phyloP scores from a whole-genome alignment of 2,113 vertebrate species.

The Ranitomeya imitator region DNA sequence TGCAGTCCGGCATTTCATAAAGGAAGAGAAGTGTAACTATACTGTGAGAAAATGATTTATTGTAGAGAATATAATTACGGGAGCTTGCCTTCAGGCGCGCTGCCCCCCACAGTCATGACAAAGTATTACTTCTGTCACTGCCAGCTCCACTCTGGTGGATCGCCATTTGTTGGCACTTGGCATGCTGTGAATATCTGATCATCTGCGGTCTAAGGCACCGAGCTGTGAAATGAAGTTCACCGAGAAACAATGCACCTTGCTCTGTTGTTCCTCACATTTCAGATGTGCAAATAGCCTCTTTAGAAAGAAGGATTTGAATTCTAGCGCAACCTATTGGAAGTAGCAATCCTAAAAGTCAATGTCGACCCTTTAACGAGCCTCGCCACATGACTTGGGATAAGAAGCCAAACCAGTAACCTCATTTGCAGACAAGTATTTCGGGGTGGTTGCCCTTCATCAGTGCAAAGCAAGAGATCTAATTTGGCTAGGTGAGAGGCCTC shows the following conservation, averaged over 20 bases:
- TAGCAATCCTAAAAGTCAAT: too few relatives aligned
- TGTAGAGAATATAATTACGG: slow-evolving; percentile 11
- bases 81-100: neutral
- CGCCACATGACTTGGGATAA: too few relatives aligned
- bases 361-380: too few relatives aligned
- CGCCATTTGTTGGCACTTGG: slow-evolving; percentile 26
- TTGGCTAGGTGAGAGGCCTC: too few relatives aligned
- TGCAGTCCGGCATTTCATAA: neutral
- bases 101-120: slow-evolving; percentile 38
- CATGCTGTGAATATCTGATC: slow-evolving; percentile 46
- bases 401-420: too few relatives aligned
- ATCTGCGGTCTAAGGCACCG: slow-evolving; percentile 12
- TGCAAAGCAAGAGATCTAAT: too few relatives aligned
- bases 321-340: too few relatives aligned
- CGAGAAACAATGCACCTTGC: slow-evolving; percentile 7
- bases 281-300: too few relatives aligned
- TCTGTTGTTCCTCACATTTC: neutral
- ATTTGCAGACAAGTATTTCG: too few relatives aligned
- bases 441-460: too few relatives aligned
- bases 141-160: slow-evolving; percentile 11
- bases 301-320: too few relatives aligned
- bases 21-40: neutral
- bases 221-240: slow-evolving; percentile 40
- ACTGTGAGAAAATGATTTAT: slow-evolving; percentile 19
- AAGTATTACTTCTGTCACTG: slow-evolving; percentile 29